Base-by-base conservation (phyloP, 1,140 invertebrate genomes). In the Micrasema minimum region DNA sequence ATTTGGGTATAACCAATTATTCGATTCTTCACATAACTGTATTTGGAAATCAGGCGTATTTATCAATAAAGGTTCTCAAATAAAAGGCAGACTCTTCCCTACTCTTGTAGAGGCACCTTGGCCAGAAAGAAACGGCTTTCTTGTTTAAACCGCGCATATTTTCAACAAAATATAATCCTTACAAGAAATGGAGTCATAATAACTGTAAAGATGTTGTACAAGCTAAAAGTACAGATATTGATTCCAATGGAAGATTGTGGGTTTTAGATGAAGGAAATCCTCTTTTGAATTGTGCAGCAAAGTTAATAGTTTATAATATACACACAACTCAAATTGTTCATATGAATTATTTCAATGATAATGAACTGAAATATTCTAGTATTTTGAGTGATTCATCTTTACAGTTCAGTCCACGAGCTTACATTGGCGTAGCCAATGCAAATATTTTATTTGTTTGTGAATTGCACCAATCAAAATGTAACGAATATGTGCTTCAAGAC, bases 181-280 rank as follows among this genome's bases (percentile, higher is more conserved):
- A 38, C 0, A 31, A 31, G 26, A n/a, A n/a, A n/a, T 31, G 26
- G 26, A 31, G 3, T 31, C 55, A 22, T 1, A 43, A 38, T 26
- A 64, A 64, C 22, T 74, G 72, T 65, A 46, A 71, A 20, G 14
- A 14, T 64, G 18, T 74, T 18, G 68, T 68, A 62, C 69, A 66
- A 20, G 48, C 67, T 5, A 71, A 71, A 22, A 57, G 35, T 35
- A 74, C 72, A 10, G 69, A 71, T 22, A 38, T 74, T 7, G 72
- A 74, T 48, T 20, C 43, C 5, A 55, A 71, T 12, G 72, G 72
- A 55, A 61, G 65, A 69, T 37, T 74, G 5, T 74, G 72, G 72
- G 69, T 74, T 38, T 55, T 74, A 26, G 72, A 74, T 62, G 48
- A 65, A 46, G 72, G 72, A 37, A 48, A 55, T 11, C 4, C n/a